These are phyloP conservation scores for Megaceryle maxima DNA, from an alignment of 2,113 vertebrate species.

Conservation along the genomic window DNA sequence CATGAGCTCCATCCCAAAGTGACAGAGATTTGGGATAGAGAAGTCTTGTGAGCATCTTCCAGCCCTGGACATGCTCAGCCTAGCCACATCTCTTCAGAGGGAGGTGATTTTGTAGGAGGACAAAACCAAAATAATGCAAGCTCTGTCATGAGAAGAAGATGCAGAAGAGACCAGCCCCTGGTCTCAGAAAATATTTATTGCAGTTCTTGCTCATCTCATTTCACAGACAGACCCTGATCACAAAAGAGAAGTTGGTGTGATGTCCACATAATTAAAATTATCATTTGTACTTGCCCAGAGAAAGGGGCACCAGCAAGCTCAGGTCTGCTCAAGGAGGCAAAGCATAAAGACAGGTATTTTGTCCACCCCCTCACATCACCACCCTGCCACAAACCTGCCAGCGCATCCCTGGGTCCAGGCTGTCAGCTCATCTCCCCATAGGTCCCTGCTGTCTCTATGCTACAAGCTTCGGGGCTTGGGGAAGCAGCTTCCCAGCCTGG, in stretches of 20 bases:
- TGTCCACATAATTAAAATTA: not conserved
- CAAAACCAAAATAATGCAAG: not conserved
- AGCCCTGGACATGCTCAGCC: not conserved
- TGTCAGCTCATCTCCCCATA: not conserved
- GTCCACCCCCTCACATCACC: not conserved
- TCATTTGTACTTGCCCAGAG: not conserved
- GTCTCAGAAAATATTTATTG: not conserved
- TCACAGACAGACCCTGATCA: not conserved
- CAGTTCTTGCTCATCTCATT: not conserved
- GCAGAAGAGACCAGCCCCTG: not conserved
- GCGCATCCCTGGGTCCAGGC: fast-evolving
- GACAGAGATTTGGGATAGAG: not conserved
- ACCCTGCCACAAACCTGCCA: not conserved
- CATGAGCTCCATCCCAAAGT: not conserved
- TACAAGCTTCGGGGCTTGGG: not conserved
- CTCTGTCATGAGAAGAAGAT: not conserved
- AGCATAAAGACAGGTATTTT: not conserved
- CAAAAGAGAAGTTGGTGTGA: not conserved
- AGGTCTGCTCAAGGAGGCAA: not conserved
- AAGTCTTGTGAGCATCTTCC: not conserved
- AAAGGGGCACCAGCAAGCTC: not conserved
- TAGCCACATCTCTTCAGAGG: not conserved
- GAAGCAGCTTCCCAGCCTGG: not conserved
- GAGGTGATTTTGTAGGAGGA: not conserved
- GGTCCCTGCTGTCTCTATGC: not conserved